Conservation (phyloP, 2,888 invertebrate species). For the Linhomoeus sp. region DNA sequence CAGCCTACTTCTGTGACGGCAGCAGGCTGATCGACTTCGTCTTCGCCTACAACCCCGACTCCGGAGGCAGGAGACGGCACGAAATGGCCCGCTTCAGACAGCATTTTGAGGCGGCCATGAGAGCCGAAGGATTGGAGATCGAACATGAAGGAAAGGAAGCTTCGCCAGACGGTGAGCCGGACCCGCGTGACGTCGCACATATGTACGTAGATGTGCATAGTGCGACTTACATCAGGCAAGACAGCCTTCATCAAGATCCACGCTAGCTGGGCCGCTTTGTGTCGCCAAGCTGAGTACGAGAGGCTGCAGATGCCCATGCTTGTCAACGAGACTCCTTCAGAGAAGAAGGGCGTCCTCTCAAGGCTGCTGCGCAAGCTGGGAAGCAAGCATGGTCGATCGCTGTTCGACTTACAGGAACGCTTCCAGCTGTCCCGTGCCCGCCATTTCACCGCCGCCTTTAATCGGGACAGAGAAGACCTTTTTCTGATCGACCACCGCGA, state of each 20-base stretch:
- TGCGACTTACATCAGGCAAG: no score
- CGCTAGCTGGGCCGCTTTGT: constrained; percentile 1
- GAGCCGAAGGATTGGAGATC: constrained; percentile 3
- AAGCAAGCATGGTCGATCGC: no score
- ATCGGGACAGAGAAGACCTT: not conserved
- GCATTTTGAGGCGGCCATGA: constrained; percentile 4
- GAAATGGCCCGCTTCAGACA: constrained; percentile 1
- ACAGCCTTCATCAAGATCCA: constrained; percentile 3
- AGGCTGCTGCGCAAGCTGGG: not conserved
- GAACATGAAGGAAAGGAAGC: constrained; percentile 5
- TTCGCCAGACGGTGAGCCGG: constrained; percentile 2
- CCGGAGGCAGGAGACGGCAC: not conserved
- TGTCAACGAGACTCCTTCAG: not conserved
- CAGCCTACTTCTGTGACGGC: constrained; percentile 1
- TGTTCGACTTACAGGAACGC: no score
- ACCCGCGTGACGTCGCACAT: no score
- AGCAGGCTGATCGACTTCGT: not conserved
- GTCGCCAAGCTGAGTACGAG: constrained; percentile 3
- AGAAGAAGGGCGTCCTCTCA: not conserved
- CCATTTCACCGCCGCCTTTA: constrained; percentile 3
- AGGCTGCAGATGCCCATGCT: constrained; percentile 3
- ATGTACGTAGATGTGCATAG: no score
- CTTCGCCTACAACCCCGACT: not conserved
- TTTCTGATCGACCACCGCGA: not conserved
- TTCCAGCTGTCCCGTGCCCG: no score